Evolutionary conservation across 1,140 invertebrate genomes (phyloP).

Genomic region (Eciton burchellii): DNA sequence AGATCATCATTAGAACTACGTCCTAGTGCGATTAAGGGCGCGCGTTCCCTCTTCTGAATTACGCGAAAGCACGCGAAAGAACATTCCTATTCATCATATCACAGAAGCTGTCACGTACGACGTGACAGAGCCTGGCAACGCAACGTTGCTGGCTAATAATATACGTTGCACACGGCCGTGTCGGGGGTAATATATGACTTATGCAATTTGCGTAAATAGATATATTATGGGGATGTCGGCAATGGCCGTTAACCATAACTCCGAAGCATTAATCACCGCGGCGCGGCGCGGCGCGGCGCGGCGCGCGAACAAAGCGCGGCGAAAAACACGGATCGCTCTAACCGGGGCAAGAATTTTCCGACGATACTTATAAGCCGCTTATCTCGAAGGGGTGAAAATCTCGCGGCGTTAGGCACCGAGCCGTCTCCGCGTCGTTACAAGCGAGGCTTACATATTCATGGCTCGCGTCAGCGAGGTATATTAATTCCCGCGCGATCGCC

Average conservation of each 20-base stretch:
- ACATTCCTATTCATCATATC: slow-evolving; percentile 27
- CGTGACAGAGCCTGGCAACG: slow-evolving; percentile 16
- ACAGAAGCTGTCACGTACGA: not conserved
- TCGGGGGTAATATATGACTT: slow-evolving; percentile 48
- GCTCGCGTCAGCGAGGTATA: slow-evolving; percentile 64
- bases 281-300: not conserved
- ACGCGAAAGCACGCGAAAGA: not conserved
- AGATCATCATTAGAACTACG: not conserved
- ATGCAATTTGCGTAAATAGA: slow-evolving; percentile 50
- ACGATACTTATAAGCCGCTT: slow-evolving; percentile 69
- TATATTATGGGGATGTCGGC: slow-evolving; percentile 34
- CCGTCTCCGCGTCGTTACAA: slow-evolving; percentile 72
- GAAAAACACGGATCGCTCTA: slow-evolving; percentile 60
- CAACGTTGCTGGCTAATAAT: slow-evolving; percentile 17
- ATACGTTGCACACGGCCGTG: slow-evolving; percentile 47
- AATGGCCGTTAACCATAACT: slow-evolving; percentile 49
- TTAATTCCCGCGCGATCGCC: slow-evolving; percentile 67
- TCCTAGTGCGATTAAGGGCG: too few species aligned
- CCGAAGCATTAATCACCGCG: slow-evolving; percentile 59
- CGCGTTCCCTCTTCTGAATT: slow-evolving; percentile 11
- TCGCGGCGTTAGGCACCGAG: slow-evolving; percentile 67
- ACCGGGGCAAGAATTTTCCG: slow-evolving; percentile 51
- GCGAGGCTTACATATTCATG: slow-evolving; percentile 77
- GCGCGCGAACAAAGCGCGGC: slow-evolving; percentile 31
- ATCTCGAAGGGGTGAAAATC: slow-evolving; percentile 63